Percentiles rank a stretch among this genome's conserved stretches.
phyloP scores from a whole-genome alignment of 2,113 vertebrate species.

The Oryzias celebensis region DNA sequence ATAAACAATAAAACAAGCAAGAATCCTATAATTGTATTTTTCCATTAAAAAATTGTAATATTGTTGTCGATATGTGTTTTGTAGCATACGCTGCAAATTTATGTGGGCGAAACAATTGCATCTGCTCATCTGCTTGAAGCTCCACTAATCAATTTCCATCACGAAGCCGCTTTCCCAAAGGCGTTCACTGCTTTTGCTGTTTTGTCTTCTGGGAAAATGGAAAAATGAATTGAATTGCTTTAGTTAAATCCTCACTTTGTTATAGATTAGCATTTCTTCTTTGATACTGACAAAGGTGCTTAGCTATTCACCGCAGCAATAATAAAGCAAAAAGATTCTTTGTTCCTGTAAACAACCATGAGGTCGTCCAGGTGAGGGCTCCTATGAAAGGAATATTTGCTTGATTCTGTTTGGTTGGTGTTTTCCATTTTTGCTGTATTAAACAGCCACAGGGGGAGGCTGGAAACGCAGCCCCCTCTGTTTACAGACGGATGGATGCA shows the following conservation, averaged over 20 bases:
- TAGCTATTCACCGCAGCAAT: constrained; percentile 7
- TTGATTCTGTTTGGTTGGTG: background rate
- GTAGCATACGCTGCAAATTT: constrained; percentile 5
- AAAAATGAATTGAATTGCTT: constrained; percentile 17
- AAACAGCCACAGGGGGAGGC: background rate
- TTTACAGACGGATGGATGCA: background rate
- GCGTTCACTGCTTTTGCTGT: constrained; percentile 35
- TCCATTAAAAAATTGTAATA: background rate
- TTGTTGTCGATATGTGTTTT: constrained; percentile 7
- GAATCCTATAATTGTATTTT: constrained; percentile 4
- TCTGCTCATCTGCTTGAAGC: constrained; percentile 30
- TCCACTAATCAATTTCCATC: constrained; percentile 48
- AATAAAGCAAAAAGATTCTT: background rate
- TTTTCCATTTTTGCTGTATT: background rate
- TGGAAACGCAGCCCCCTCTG: background rate
- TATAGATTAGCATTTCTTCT: constrained; percentile 3
- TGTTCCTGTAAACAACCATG: background rate
- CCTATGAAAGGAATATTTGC: background rate
- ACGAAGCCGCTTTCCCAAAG: constrained; percentile 18
- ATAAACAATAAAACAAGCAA: background rate
- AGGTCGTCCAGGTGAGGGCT: background rate
- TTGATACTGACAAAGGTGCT: constrained; percentile 6
- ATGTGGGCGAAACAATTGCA: constrained; percentile 14
- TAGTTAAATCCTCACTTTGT: constrained; percentile 18
- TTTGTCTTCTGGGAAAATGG: constrained; percentile 13